phyloP scores from a whole-genome alignment of 2,888 invertebrate species.

The Elgonia sp. region DNA sequence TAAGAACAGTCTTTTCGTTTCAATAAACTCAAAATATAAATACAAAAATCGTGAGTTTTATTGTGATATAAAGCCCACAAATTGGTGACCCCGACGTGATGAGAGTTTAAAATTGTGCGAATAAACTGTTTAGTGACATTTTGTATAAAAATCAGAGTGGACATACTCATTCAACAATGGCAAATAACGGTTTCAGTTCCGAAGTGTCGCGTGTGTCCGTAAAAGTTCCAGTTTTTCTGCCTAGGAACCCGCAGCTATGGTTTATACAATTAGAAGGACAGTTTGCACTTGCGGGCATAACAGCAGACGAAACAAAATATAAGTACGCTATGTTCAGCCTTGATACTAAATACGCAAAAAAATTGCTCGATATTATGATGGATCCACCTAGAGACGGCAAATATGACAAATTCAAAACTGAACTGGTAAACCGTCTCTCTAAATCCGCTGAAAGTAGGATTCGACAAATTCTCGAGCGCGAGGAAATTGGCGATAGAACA shows the following conservation, averaged over 20 bases:
- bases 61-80: too few species aligned
- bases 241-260: not conserved
- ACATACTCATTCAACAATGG: not conserved
- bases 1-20: too few species aligned
- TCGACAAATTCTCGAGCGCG: not conserved
- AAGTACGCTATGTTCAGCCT: constrained; percentile 8
- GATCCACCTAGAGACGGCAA: not conserved
- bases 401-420: constrained; percentile 4
- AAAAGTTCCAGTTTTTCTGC: not conserved
- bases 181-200: not conserved
- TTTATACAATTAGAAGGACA: constrained; percentile 1
- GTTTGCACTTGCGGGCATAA: constrained; percentile 3
- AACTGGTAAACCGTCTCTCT: not conserved
- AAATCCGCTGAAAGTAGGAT: constrained; percentile 3
- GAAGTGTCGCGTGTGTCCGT: not conserved
- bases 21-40: too few species aligned
- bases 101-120: too few species aligned
- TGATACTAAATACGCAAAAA: too few species aligned
- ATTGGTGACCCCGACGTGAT: too few species aligned
- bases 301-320: not conserved
- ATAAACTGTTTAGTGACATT: too few species aligned
- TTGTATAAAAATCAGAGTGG: too few species aligned
- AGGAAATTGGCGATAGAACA: constrained; percentile 32
- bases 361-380: too few species aligned
- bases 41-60: too few species aligned